Conservation (phyloP, 2,113 vertebrate species). For the Mastomys coucha region DNA sequence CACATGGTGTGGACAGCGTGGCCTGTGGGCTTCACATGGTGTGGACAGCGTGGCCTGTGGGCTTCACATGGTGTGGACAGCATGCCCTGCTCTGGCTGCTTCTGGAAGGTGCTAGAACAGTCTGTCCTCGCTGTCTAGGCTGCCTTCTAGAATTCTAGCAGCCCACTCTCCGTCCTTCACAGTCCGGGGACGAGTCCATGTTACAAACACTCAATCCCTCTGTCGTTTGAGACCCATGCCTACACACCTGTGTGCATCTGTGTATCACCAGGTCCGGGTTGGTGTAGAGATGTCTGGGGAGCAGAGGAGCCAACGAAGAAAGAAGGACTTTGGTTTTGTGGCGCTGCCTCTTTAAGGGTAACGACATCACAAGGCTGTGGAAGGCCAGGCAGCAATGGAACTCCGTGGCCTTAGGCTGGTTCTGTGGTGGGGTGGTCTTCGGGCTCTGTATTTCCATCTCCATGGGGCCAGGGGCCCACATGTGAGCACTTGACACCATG, state of each 20-base stretch:
- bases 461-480: background rate
- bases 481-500: slow-evolving; percentile 49
- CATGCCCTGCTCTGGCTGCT: background rate
- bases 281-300: background rate
- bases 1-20: background rate
- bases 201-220: background rate
- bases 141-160: background rate
- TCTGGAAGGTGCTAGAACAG: background rate
- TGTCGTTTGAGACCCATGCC: background rate
- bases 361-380: slow-evolving; percentile 80
- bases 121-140: background rate
- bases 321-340: too few species aligned
- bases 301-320: too few species aligned
- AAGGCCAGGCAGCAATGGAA: slow-evolving; percentile 56
- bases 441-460: slow-evolving; percentile 63
- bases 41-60: background rate
- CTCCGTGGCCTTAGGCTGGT: background rate
- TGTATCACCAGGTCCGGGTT: background rate
- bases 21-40: background rate
- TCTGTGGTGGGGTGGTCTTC: background rate
- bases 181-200: accelerated
- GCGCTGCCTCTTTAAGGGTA: slow-evolving; percentile 55
- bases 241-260: background rate
- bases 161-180: too few species aligned
- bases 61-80: background rate